Evolutionary conservation across 2,888 invertebrate genomes (phyloP), one percentile per base, ranked within the genome.

Genomic region (Cantharis nigra): DNA sequence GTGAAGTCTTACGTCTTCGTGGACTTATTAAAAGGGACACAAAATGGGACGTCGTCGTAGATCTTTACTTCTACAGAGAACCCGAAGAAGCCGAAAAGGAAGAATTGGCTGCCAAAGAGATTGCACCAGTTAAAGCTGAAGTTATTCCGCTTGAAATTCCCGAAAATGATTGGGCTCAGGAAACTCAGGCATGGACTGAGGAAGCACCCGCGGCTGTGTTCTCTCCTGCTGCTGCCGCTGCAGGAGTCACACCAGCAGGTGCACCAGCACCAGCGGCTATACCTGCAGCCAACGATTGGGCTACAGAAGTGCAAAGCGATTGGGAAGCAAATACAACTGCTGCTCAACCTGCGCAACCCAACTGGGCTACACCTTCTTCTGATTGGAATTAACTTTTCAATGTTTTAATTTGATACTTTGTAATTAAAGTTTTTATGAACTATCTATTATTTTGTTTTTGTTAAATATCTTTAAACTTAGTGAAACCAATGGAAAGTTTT

Each of bases 41-140:
- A 80, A 96, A 97, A 83, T 99, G 99, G 98, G 97, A 97, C 80
- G 96, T 99, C 69, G 99, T 99, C 84, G 98, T 98, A 0, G 99
- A 99, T 90, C 92, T 99, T 86, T 99, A 98, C 95, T 99, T 99
- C 95, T 99, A 98, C 92, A 95, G 99, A 87, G 99, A 99, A 89
- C 98, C 99, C 74, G 98, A 99, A 90, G 99, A 99, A 91, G 96
- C 96, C 83, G 98, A 98, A 88, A 98, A 98, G 90, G 98, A 98
- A 85, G 98, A 98, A 88, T 96, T 96, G 85, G 95, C 95, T 67
- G 95, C 94, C 71, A 96, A 96, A 89, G 96, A 96, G 89, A 91
- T 93, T 83, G 91, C 92, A 18, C 90, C 90, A 13, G 87, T 88
- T 11, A 87, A 88, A 63, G 91, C 91, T 80, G 82, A 87, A 33